Evolutionary conservation across 2,888 invertebrate genomes (phyloP).

Genomic region (Diabrotica balteata): DNA sequence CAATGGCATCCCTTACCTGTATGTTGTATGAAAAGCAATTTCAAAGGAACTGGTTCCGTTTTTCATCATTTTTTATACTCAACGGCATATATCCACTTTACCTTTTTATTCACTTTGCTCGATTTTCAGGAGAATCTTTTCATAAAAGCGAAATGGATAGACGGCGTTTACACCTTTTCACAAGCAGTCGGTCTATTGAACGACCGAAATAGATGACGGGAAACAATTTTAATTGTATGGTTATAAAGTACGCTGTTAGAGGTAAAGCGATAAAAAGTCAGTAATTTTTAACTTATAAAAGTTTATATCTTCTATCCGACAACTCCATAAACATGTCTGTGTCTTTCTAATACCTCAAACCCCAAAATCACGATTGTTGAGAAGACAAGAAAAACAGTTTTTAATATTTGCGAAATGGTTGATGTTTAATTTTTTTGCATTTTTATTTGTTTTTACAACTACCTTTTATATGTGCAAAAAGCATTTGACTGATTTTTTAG

Average conservation of each 20-base stretch:
- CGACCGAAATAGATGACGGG: neutral
- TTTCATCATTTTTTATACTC: conserved; percentile 1
- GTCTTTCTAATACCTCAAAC: too few species aligned
- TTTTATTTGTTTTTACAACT: too few species aligned
- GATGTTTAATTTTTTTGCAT: too few species aligned
- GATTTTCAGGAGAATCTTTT: conserved; percentile 1
- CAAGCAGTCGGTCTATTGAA: neutral
- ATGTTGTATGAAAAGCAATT: neutral
- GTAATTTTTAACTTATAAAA: too few species aligned
- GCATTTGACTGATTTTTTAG: too few species aligned
- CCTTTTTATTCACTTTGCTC: conserved; percentile 2
- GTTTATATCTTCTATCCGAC: too few species aligned
- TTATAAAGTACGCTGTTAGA: neutral
- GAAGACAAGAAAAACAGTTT: too few species aligned
- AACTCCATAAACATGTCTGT: too few species aligned
- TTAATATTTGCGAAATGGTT: too few species aligned
- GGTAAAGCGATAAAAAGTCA: too few species aligned
- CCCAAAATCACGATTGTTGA: too few species aligned
- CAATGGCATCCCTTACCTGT: neutral
- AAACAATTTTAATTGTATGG: neutral
- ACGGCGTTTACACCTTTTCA: conserved; percentile 1
- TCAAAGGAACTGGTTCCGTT: neutral
- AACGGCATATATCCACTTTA: neutral
- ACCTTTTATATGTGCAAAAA: too few species aligned
- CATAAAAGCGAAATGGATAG: conserved; percentile 2